A percentile compares a stretch with the other conserved stretches of the same genome.
Conservation (phyloP, 2,888 invertebrate species). For the Ceramica pisi region DNA sequence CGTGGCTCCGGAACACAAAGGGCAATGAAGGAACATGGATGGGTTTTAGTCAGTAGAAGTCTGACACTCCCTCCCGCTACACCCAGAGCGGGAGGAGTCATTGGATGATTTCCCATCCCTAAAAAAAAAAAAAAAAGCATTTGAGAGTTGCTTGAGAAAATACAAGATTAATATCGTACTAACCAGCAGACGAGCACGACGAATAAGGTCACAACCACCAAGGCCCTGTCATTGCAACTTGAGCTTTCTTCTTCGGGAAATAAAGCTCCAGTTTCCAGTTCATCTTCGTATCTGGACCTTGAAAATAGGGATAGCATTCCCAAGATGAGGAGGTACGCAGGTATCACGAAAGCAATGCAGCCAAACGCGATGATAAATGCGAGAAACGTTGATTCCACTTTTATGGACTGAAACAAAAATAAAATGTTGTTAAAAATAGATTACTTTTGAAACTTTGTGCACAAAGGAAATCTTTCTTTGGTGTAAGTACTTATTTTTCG, state of each 20-base stretch:
- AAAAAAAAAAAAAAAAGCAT: slow-evolving; percentile 46
- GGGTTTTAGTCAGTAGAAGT: too few relatives aligned
- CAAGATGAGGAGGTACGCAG: slow-evolving; percentile 88
- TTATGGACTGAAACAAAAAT: slow-evolving; percentile 91
- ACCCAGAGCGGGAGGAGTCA: too few relatives aligned
- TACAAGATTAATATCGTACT: slow-evolving; percentile 71
- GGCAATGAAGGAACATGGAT: too few relatives aligned
- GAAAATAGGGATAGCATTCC: slow-evolving; percentile 90
- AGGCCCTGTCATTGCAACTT: slow-evolving; percentile 83
- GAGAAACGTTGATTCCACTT: slow-evolving; percentile 93
- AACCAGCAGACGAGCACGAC: slow-evolving; percentile 86
- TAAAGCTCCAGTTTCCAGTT: slow-evolving; percentile 84
- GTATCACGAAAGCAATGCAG: slow-evolving; percentile 92
- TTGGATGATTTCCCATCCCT: too few relatives aligned
- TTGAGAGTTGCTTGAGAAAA: slow-evolving; percentile 52
- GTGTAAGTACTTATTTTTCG: background rate
- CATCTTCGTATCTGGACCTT: slow-evolving; percentile 81
- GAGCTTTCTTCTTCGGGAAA: slow-evolving; percentile 81
- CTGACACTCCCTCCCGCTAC: too few relatives aligned
- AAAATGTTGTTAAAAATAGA: slow-evolving; percentile 15
- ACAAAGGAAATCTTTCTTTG: background rate
- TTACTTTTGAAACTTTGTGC: background rate
- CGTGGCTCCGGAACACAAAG: too few relatives aligned
- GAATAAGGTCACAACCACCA: slow-evolving; percentile 82
- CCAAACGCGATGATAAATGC: slow-evolving; percentile 91